Evolutionary conservation across 2,113 vertebrate genomes (phyloP).

Genomic region (Silurus meridionalis): DNA sequence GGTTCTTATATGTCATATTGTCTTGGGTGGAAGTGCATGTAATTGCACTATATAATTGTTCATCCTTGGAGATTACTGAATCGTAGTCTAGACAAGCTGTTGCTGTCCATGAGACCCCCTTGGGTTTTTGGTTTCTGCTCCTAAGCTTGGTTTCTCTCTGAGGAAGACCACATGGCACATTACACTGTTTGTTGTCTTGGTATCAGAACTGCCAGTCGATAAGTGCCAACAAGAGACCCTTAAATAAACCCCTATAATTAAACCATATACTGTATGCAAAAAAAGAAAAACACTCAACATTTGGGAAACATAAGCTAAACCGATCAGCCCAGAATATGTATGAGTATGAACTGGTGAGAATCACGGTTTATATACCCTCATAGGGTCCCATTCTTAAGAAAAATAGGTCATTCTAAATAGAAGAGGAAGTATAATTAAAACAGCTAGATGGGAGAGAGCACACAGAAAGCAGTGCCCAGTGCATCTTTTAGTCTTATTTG

Average conservation of each 20-base stretch:
- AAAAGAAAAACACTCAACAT: neutral
- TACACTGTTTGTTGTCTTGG: conserved; percentile 72
- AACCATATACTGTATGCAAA: conserved; percentile 37
- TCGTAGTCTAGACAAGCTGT: conserved; percentile 69
- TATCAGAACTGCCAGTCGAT: conserved; percentile 59
- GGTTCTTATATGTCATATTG: conserved; percentile 53
- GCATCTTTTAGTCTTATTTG: neutral
- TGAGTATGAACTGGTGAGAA: neutral
- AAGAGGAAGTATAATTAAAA: conserved; percentile 2
- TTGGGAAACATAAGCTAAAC: neutral
- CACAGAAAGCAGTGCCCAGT: neutral
- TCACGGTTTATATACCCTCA: neutral
- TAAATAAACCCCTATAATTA: conserved; percentile 36
- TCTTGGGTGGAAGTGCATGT: conserved; percentile 66
- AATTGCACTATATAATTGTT: conserved; percentile 62
- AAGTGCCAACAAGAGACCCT: conserved; percentile 51
- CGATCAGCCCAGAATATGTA: neutral
- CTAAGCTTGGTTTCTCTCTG: conserved; percentile 53
- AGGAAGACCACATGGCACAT: conserved; percentile 46
- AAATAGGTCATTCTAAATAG: neutral
- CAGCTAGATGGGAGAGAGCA: neutral
- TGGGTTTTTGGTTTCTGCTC: conserved; percentile 42
- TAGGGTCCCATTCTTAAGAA: neutral
- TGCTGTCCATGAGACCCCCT: conserved; percentile 58
- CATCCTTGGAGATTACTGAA: conserved; percentile 51